Percentiles rank a stretch among this genome's conserved stretches.
phyloP scores from a whole-genome alignment of 2,888 invertebrate species.

The Pardosa pseudoannulata region DNA sequence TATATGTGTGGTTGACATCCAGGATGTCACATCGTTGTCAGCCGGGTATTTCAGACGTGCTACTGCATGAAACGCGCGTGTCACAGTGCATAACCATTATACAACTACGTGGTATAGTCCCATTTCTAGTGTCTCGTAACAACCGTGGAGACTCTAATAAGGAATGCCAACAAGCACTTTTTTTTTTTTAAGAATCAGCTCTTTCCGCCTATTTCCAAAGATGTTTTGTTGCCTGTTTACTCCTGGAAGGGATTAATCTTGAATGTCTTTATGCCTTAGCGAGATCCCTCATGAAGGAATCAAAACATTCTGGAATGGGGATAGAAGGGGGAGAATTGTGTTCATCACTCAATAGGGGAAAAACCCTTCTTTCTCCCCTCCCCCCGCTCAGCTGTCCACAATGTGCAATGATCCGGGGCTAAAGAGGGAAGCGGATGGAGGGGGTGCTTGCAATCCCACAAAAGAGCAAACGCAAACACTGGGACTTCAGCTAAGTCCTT shows the following conservation, averaged over 20 bases:
- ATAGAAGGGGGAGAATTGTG: background rate
- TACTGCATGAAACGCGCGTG: too few relatives aligned
- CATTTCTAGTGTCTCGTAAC: too few relatives aligned
- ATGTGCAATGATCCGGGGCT: slow-evolving; percentile 42
- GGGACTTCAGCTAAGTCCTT: slow-evolving; percentile 18
- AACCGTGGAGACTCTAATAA: background rate
- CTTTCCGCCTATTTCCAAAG: slow-evolving; percentile 19
- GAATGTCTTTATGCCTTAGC: background rate
- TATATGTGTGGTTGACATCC: too few relatives aligned
- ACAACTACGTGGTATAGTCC: too few relatives aligned
- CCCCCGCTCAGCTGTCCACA: slow-evolving; percentile 60
- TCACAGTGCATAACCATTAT: too few relatives aligned
- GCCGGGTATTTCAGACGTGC: too few relatives aligned
- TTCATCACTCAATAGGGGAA: background rate
- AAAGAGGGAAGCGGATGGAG: slow-evolving; percentile 23
- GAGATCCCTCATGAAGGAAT: slow-evolving; percentile 13
- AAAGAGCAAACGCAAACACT: slow-evolving; percentile 58
- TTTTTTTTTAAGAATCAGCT: slow-evolving; percentile 8
- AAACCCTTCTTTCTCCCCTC: background rate
- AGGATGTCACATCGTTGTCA: too few relatives aligned
- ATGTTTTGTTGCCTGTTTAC: slow-evolving; percentile 43
- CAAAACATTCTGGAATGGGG: slow-evolving; percentile 16
- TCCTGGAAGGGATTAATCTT: slow-evolving; percentile 16
- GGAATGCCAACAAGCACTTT: background rate
- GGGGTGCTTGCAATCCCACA: slow-evolving; percentile 35